Base-by-base conservation (phyloP, 1,140 invertebrate genomes). In the Dinoponera quadriceps region DNA sequence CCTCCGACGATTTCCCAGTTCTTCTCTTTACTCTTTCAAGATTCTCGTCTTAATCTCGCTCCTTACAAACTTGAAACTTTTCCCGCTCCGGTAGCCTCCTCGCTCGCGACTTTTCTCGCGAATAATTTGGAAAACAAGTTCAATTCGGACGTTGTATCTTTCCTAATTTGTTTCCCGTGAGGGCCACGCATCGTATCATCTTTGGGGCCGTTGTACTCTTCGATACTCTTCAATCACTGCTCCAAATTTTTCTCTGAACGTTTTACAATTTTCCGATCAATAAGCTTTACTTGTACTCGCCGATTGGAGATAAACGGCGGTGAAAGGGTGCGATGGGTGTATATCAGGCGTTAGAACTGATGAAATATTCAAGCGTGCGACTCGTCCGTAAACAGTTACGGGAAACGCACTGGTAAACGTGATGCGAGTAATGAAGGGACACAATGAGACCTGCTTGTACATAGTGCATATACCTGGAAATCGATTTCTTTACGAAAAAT, bases 361-460 rank as follows among this genome's bases (percentile, higher is more conserved):
- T 83, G 49, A 83, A 83, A 83, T 83, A 83, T 83, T 78, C 81
- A 83, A 20, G 27, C 4, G 29, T 49, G 14, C 62, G 62, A 48
- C 25, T 66, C 49, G 62, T 75, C 25, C 20, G 14, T 14, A 48
- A 57, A 68, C 29, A 82, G 51, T 66, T 83, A 65, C n/a, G 49
- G 16, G 57, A 27, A 83, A 59, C 65, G 22, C 11, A 55, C 29
- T 80, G 49, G 48, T 60, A 60, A 49, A 73, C 60, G 55, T 59
- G 55, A 44, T 72, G 72, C 59, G 77, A 73, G 18, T 72, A 81
- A 72, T 38, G 22, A 73, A 81, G n/a, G 4, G 57, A 81, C 73
- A 73, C 68, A 73, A 9, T 7, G 78, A 51, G 9, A 72, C 33
- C 29, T 72, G 55, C 73, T 73, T 73, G 74, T 14, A 38, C 38